Percentiles rank a stretch among this genome's conserved stretches.
These are phyloP conservation scores for Hybos culiciformis DNA, from an alignment of 2,888 invertebrate genomes.

Conservation along the genomic window DNA sequence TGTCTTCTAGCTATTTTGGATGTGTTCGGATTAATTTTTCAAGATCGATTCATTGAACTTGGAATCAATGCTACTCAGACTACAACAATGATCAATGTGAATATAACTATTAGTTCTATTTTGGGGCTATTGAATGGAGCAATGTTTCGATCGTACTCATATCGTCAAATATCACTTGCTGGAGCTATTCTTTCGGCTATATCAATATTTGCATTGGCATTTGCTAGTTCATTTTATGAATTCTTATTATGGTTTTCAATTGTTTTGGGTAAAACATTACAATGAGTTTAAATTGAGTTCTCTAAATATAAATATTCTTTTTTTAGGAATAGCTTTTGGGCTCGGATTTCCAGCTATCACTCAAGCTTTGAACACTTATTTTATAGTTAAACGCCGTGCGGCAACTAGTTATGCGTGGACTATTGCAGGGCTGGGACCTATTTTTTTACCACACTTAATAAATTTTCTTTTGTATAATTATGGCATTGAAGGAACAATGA, in stretches of 20 bases:
- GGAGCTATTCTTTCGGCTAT: conserved; percentile 42
- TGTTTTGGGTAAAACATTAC: conserved; percentile 45
- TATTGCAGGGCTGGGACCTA: conserved; percentile 50
- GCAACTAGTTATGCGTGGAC: conserved; percentile 54
- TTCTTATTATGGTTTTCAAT: conserved; percentile 48
- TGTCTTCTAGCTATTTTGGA: conserved; percentile 42
- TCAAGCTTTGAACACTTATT: conserved; percentile 52
- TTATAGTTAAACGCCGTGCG: conserved; percentile 46
- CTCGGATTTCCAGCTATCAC: conserved; percentile 48
- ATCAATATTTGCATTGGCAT: conserved; percentile 42
- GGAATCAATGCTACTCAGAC: conserved; percentile 51
- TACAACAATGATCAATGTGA: conserved; percentile 57
- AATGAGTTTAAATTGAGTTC: too few relatives aligned
- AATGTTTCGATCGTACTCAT: conserved; percentile 46
- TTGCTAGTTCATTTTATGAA: conserved; percentile 43
- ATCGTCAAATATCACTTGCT: conserved; percentile 45
- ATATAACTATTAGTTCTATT: conserved; percentile 39
- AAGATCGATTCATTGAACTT: conserved; percentile 45
- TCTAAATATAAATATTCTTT: background rate
- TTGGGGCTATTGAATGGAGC: conserved; percentile 45
- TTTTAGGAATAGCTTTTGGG: conserved; percentile 36
- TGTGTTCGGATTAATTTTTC: conserved; percentile 56
- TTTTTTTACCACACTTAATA: conserved; percentile 51
- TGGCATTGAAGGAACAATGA: conserved; percentile 46
- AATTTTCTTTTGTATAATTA: conserved; percentile 42